Evolutionary conservation across 2,113 vertebrate species (phyloP).

Genomic region (human (Homo sapiens)): GRCh38 chr11:64298001-64298500

Average conservation of each 20-base stretch:
- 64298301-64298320: neutral
- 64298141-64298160: slow-evolving; percentile 92
- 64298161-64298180: slow-evolving; percentile 94
- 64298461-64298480: slow-evolving; percentile 8
- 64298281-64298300: too few relatives aligned
- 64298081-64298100: slow-evolving; percentile 63
- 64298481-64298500: neutral
- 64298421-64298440: neutral
- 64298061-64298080: neutral
- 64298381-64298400: neutral
- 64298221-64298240: slow-evolving; percentile 90
- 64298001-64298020: neutral
- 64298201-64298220: slow-evolving; percentile 94
- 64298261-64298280: neutral
- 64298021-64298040: neutral
- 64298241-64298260: slow-evolving; percentile 88
- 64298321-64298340: neutral
- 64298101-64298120: slow-evolving; percentile 70
- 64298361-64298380: neutral
- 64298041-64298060: neutral
- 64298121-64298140: slow-evolving; percentile 81
- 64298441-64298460: neutral
- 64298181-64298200: slow-evolving; percentile 96
- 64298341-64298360: neutral
- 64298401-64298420: neutral